phyloP scores from a whole-genome alignment of 2,888 invertebrate species.

The Lamproptera curius region DNA sequence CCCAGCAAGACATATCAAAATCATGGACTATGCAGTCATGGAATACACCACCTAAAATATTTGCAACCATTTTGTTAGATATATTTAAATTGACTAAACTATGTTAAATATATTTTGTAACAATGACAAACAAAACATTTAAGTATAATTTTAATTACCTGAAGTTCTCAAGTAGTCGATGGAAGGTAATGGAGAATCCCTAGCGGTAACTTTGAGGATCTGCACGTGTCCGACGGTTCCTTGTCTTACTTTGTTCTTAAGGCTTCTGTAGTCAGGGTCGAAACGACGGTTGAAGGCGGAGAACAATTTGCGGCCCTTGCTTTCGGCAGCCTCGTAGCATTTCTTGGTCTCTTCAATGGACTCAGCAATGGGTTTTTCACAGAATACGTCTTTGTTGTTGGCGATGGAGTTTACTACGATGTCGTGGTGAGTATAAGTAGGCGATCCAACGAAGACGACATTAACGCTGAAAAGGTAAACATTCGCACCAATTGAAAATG shows the following conservation, averaged over 20 bases:
- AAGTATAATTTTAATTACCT: too few species aligned
- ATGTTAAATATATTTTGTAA: too few species aligned
- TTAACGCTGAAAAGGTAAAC: constrained; percentile 49
- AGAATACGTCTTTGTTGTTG: constrained; percentile 81
- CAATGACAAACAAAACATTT: too few species aligned
- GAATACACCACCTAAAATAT: constrained; percentile 81
- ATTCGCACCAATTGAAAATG: too few species aligned
- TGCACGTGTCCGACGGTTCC: constrained; percentile 81
- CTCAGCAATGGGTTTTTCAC: constrained; percentile 83
- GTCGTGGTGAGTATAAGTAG: constrained; percentile 78
- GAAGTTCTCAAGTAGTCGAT: constrained; percentile 79
- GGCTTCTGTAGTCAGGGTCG: constrained; percentile 77
- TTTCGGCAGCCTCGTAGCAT: constrained; percentile 78
- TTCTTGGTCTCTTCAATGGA: constrained; percentile 67
- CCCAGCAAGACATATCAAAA: constrained; percentile 81
- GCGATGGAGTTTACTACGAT: constrained; percentile 73
- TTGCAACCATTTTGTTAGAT: too few species aligned
- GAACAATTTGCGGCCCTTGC: constrained; percentile 74
- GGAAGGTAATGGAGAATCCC: constrained; percentile 82
- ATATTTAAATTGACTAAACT: too few species aligned
- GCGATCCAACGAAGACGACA: constrained; percentile 76
- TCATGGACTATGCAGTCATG: constrained; percentile 85
- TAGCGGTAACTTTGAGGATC: constrained; percentile 79
- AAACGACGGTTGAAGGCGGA: constrained; percentile 84
- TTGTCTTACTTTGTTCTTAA: constrained; percentile 67